A percentile compares a stretch with the other conserved stretches of the same genome.
Conservation (phyloP, 1,140 invertebrate species). For the Drosophila lacteicornis region DNA sequence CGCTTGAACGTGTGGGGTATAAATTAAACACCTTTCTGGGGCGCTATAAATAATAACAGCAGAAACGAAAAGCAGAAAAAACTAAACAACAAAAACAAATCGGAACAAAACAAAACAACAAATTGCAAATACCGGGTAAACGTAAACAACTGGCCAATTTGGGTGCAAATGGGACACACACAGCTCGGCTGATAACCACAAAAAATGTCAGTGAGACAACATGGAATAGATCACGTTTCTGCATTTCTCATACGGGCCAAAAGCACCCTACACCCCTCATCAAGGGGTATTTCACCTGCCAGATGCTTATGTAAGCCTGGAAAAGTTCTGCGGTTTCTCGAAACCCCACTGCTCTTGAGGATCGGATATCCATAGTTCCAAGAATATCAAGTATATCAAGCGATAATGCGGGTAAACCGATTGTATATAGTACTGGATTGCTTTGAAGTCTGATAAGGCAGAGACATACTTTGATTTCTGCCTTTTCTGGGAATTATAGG, state of each 20-base stretch:
- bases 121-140: constrained; percentile 46
- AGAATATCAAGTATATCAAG: constrained; percentile 1
- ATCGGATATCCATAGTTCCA: constrained; percentile 24
- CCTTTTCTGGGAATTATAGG: background rate
- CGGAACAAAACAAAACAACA: constrained; percentile 48
- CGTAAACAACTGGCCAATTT: constrained; percentile 52
- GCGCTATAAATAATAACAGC: constrained; percentile 54
- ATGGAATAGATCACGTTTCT: constrained; percentile 80
- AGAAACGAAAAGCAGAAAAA: constrained; percentile 3
- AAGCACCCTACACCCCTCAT: constrained; percentile 12
- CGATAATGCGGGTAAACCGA: background rate
- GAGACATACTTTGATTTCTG: no score
- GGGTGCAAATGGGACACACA: constrained; percentile 53
- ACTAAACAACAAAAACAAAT: constrained; percentile 17
- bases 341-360: background rate
- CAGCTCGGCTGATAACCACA: constrained; percentile 63
- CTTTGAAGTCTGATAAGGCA: background rate
- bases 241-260: constrained; percentile 59
- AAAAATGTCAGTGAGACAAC: constrained; percentile 60
- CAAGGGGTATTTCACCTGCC: background rate
- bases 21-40: constrained; percentile 50
- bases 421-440: background rate
- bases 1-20: constrained; percentile 16
- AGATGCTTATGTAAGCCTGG: constrained; percentile 6
- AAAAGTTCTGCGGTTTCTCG: constrained; percentile 6